Evolutionary conservation across 2,797 vertebrate species (phyloP).

Genomic region (Poeciliopsis infans): DNA sequence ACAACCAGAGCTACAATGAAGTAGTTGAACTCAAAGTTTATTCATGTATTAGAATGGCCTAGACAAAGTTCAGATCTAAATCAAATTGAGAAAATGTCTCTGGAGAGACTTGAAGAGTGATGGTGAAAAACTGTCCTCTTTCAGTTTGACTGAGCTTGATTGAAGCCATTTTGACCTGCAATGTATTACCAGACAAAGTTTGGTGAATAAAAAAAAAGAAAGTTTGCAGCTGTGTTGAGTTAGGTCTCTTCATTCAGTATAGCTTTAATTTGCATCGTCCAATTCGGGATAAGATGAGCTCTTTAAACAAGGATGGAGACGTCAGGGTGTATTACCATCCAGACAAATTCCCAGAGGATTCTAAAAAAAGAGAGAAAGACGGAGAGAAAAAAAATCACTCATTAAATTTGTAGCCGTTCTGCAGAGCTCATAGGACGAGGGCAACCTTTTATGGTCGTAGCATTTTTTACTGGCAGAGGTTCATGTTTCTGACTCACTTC

Average conservation of each 20-base stretch:
- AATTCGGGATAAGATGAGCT: constrained; percentile 48
- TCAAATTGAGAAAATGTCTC: neutral
- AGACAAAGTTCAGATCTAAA: neutral
- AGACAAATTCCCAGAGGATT: constrained; percentile 64
- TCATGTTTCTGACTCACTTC: constrained; percentile 55
- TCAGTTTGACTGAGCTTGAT: neutral
- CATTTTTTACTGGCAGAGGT: constrained; percentile 11
- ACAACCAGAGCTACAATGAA: neutral
- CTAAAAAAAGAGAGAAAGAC: constrained; percentile 17
- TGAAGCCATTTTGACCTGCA: neutral
- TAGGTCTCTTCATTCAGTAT: constrained; percentile 30
- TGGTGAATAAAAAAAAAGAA: constrained; percentile 27
- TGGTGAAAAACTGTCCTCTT: neutral
- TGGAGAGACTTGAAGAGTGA: neutral
- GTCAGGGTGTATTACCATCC: constrained; percentile 78
- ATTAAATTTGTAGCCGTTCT: constrained; percentile 78
- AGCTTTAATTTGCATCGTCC: constrained; percentile 60
- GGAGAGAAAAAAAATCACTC: constrained; percentile 54
- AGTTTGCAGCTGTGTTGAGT: constrained; percentile 31
- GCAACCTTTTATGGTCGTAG: constrained; percentile 32
- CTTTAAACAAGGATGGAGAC: constrained; percentile 76
- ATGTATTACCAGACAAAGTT: neutral
- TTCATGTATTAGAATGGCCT: neutral
- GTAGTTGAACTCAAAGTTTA: neutral
- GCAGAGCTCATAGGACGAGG: constrained; percentile 44